Base-by-base conservation (phyloP, 2,888 invertebrate genomes). In the Heteropelma amictum region DNA sequence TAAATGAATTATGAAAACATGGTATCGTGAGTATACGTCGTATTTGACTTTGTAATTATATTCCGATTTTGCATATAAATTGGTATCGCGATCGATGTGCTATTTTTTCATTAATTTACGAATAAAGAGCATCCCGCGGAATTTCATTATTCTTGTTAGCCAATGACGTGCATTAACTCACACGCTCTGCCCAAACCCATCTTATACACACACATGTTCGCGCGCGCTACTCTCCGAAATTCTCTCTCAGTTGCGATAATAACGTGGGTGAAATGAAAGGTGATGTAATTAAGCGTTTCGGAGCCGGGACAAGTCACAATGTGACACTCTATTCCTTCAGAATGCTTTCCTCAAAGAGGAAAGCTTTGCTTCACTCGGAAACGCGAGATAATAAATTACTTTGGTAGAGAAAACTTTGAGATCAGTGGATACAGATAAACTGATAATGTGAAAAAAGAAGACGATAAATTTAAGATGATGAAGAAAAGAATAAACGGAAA, bases 271-370 rank as follows among this genome's bases (percentile, higher is more conserved):
- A 76, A 79, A 73, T 74, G 81, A 84, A 83, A 42, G 81, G 80
- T 79, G 33, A 74, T 79, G 76, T 79, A 80, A 86, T 85, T 83
- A 83, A 83, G 79, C 80, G 80, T 74, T 77, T 82, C 80, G 80
- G 81, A 72, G 72, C 74, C 71, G 26, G 61, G 65, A 49, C 47
- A 74, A 75, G 76, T 73, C 78, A 75, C 79, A 77, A 79, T 78
- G 79, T 74, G 72, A 74, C 74, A 77, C 78, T 77, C 77, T 63
- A 72, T 75, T 74, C 78, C 73, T 69, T 69, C 60, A 53, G 60
- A 23, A 56, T 47, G 40, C 54, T 70, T 64, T 65, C 51, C 45
- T 40, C 70, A n/a, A n/a, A n/a, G 65, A 54, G 64, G 70, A 40
- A 74, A 65, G n/a, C n/a, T 70, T 75, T 61, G 65, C 70, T 58